Base-by-base conservation (phyloP, 2,888 invertebrate species). In the Agriopis marginaria region DNA sequence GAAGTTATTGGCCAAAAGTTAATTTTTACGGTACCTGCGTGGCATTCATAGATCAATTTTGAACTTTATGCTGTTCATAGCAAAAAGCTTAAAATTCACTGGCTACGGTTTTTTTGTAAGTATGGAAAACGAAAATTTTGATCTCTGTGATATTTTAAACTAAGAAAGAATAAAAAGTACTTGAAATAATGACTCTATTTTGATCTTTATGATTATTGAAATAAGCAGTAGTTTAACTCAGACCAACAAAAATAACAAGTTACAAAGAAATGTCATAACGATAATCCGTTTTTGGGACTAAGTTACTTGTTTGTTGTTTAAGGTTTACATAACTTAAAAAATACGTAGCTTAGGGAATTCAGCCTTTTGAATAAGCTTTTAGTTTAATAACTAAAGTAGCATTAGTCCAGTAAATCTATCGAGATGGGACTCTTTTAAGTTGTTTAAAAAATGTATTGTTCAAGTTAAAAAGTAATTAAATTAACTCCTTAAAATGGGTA, bases 1-100 rank as follows among this genome's bases (percentile, higher is more conserved):
- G 85, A 86, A 87, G 73, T 87, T 86, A 90, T 89, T 89, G 87
- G 83, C 82, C 88, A 87, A 88, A 89, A 86, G 83, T 88, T 87
- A 89, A 87, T 87, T 88, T 88, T 82, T 45, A 51, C 51, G 54
- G 55, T 39, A 60, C 59, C 47, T 10, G 23, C 14, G 14, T n/a
- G 23, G 4, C 45, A 0, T 3, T 4, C 7, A 8, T 45, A 3
- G 8, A 56, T 40, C 8, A 7, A 63, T n/a, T 64, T 54, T 68
- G 58, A 45, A 71, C 72, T 23, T 23, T 62, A 73, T 67, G 7
- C 0, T 9, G 7, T 5, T 6, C 14, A 42, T 17, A 8, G 7
- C 32, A 12, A 44, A 44, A 44, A 44, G 10, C 32, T 32, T 32
- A 32, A 32, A 32, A 32, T 32, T 32, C 32, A 32, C 32, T 32